Base-by-base conservation (phyloP, 2,113 vertebrate genomes). In the Psittacara wagleri region DNA sequence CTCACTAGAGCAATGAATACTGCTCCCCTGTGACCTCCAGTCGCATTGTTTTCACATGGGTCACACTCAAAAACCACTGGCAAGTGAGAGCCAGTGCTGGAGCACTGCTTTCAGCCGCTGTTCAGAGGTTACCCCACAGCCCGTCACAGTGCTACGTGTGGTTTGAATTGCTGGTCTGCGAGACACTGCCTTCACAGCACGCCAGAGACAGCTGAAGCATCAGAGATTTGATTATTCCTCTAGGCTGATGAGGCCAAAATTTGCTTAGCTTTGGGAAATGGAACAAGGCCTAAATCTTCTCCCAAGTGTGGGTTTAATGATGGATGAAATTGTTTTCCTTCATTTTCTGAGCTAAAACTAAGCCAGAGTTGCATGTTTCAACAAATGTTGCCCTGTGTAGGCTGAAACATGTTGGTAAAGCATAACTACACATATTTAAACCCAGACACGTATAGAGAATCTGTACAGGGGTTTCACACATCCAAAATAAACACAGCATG, bases 401-500 rank as follows among this genome's bases (percentile, higher is more conserved):
- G 95, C 94, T 92, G 91, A 77, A 96, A 96, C 95, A 92, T 73
- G 92, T 92, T 69, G 81, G 81, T 89, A 54, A 89, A 90, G 46
- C 75, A 14, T 73, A 95, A 64, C 82, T 92, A 55, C 39, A 35
- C 37, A 33, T n/a, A 95, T 90, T 92, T 93, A 94, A 96, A 82
- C n/a, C 37, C 52, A 82, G 77, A 52, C 86, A 87, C 28, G 57
- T 75, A 95, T 2, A 76, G 57, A 73, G 88, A 77, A 57, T 66
- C 77, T 92, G 88, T 76, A 83, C 88, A 92, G 86, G 62, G 82
- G 59, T 91, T 94, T 80, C 91, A 73, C 86, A 57, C 35, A 33
- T 95, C 94, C 92, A 97, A 96, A 94, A 94, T 25, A 96, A 96
- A 96, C 88, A 96, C 17, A 24, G 31, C 6, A 23, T 76, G 44